A percentile compares a stretch with the other conserved stretches of the same genome.
phyloP scores from a whole-genome alignment of 2,888 invertebrate genomes.

The Pandemis heparana region DNA sequence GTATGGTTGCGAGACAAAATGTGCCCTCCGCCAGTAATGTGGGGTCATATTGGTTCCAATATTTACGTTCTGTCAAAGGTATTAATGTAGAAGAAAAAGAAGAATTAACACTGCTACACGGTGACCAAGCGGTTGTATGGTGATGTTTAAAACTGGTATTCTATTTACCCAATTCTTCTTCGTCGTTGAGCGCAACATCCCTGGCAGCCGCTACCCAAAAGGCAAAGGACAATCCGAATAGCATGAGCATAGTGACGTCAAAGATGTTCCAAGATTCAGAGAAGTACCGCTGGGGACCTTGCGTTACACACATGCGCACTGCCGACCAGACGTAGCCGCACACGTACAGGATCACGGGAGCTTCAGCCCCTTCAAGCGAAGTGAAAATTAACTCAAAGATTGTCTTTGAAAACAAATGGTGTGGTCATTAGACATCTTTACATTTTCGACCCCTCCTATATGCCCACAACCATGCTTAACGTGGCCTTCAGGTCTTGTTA shows the following conservation, averaged over 20 bases:
- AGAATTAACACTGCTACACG: neutral
- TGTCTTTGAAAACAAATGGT: neutral
- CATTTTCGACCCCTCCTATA: too few species aligned
- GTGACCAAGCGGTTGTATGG: too few species aligned
- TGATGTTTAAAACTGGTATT: neutral
- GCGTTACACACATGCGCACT: constrained; percentile 83
- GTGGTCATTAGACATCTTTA: neutral
- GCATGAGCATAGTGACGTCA: constrained; percentile 84
- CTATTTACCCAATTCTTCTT: constrained; percentile 46
- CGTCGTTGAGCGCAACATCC: constrained; percentile 62
- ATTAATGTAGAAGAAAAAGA: neutral
- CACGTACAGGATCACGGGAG: constrained; percentile 79
- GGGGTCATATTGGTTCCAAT: constrained; percentile 88
- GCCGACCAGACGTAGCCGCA: constrained; percentile 85
- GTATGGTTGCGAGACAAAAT: constrained; percentile 88
- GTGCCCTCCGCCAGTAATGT: constrained; percentile 88
- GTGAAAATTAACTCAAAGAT: neutral
- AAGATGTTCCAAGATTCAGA: constrained; percentile 87
- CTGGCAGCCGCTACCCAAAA: constrained; percentile 87
- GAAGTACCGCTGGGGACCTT: constrained; percentile 85
- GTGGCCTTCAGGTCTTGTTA: too few species aligned
- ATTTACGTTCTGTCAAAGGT: constrained; percentile 83
- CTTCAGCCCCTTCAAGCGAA: constrained; percentile 59
- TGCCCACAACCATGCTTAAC: too few species aligned
- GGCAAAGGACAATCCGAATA: constrained; percentile 86